These are phyloP conservation scores for Eudasyphora cyanicolor DNA, from an alignment of 2,888 invertebrate genomes.

Conservation along the genomic window DNA sequence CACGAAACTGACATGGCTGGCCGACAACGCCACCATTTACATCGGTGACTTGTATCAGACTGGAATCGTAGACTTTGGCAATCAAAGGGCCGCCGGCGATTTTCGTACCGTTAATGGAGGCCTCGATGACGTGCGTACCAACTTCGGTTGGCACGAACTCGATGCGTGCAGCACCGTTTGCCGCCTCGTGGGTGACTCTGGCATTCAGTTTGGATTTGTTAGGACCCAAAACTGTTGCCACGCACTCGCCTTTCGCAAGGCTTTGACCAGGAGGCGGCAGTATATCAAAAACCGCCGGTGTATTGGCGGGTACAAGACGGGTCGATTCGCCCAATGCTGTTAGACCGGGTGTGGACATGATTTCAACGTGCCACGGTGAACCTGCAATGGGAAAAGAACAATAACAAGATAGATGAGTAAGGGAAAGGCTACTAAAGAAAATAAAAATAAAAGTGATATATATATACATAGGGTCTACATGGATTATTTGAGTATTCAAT, in stretches of 20 bases:
- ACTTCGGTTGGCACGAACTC: conserved; percentile 96
- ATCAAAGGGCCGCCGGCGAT: conserved; percentile 93
- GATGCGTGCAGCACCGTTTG: conserved; percentile 91
- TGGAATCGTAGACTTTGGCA: conserved; percentile 96
- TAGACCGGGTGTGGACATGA: conserved; percentile 89
- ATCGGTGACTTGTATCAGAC: conserved; percentile 95
- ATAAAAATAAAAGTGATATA: too few relatives aligned
- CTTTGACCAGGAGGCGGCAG: conserved; percentile 81
- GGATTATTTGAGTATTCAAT: too few relatives aligned
- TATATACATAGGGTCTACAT: too few relatives aligned
- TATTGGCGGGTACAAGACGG: conserved; percentile 93
- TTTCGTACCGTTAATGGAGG: conserved; percentile 93
- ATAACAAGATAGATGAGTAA: neutral
- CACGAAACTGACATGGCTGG: conserved; percentile 97
- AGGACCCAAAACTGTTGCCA: conserved; percentile 89
- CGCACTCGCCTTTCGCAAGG: conserved; percentile 82
- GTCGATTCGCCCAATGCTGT: conserved; percentile 93
- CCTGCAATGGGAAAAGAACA: conserved; percentile 82
- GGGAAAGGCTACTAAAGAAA: too few relatives aligned
- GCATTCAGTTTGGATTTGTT: conserved; percentile 91
- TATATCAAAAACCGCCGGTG: conserved; percentile 92
- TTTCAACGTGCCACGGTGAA: conserved; percentile 96
- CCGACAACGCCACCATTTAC: conserved; percentile 96
- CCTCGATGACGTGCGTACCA: conserved; percentile 96
- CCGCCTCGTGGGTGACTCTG: conserved; percentile 90